phyloP scores from a whole-genome alignment of 2,113 vertebrate species.

The Felis chaus region DNA sequence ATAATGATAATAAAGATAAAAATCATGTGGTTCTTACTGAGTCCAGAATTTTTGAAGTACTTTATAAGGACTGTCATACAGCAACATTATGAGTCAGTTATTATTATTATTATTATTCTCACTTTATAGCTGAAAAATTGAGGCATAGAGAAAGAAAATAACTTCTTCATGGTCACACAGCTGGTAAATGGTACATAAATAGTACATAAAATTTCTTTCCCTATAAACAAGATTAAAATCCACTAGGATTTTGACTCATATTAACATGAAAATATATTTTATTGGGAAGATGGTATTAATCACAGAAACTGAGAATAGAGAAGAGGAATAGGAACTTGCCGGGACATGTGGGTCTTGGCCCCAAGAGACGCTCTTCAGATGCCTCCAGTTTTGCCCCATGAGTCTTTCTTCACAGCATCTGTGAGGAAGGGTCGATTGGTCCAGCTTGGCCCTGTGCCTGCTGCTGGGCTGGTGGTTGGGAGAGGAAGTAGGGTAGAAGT shows the following conservation, averaged over 20 bases:
- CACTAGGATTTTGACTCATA: neutral
- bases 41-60: neutral
- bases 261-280: neutral
- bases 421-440: neutral
- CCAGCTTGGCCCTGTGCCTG: neutral
- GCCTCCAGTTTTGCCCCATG: neutral
- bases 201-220: neutral
- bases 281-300: neutral
- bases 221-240: neutral
- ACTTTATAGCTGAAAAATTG: neutral
- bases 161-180: neutral
- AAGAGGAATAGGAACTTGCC: neutral
- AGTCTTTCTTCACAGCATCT: neutral
- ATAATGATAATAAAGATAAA: neutral
- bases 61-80: neutral
- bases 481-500: neutral
- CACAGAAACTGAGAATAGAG: neutral
- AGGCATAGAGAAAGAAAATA: neutral
- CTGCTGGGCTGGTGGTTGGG: neutral
- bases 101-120: neutral
- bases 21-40: neutral
- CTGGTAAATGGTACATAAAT: neutral
- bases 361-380: neutral
- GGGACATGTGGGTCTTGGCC: neutral
- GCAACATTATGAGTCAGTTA: neutral